Conservation (phyloP, 1,140 invertebrate species). For the Cotesia typhae region DNA sequence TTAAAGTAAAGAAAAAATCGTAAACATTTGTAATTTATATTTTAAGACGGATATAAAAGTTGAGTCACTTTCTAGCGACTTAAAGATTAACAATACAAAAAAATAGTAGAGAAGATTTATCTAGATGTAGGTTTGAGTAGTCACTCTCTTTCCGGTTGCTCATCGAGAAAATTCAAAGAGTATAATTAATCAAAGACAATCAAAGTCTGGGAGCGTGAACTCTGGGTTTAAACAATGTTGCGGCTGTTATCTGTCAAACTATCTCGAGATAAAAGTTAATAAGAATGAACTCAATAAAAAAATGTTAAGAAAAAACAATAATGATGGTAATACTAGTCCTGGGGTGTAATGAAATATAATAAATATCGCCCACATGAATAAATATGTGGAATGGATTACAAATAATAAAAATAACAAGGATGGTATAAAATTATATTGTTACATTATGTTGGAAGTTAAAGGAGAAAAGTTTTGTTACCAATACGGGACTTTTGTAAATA, state of each 20-base stretch:
- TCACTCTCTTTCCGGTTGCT: too few species aligned
- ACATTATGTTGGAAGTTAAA: neutral
- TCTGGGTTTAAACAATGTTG: conserved; percentile 53
- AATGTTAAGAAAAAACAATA: conserved; percentile 17
- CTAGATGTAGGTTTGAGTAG: too few species aligned
- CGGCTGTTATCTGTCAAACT: conserved; percentile 47
- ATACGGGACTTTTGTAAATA: conserved; percentile 3
- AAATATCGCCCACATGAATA: neutral
- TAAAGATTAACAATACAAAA: too few species aligned
- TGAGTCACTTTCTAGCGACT: too few species aligned
- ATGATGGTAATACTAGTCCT: neutral
- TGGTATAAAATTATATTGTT: too few species aligned
- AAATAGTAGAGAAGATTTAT: too few species aligned
- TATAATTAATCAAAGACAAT: conserved; percentile 66
- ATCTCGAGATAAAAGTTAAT: conserved; percentile 42
- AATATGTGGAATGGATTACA: neutral
- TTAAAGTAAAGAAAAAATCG: too few species aligned
- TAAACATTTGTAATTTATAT: too few species aligned
- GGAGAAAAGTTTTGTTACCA: conserved; percentile 4
- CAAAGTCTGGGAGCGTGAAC: conserved; percentile 61
- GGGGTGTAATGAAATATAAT: neutral
- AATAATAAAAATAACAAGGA: neutral
- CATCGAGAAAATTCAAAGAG: conserved; percentile 19
- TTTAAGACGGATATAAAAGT: too few species aligned
- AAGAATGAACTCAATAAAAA: conserved; percentile 31